These are phyloP conservation scores for Rhinolophus ferrumequinum DNA, from an alignment of 2,113 vertebrate species.

Conservation along the genomic window DNA sequence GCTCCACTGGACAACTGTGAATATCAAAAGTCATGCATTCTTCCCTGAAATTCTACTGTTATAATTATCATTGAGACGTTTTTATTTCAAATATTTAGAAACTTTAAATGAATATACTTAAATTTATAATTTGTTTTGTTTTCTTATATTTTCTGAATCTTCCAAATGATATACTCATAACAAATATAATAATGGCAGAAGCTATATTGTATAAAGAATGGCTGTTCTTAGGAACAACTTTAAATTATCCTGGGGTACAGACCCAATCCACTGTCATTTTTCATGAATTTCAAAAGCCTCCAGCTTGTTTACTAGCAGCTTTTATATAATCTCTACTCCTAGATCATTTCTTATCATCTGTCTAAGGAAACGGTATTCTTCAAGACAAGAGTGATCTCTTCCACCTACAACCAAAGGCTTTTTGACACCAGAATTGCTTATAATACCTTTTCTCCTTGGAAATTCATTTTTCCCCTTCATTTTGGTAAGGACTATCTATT, in stretches of 20 bases:
- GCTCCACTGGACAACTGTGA: background rate
- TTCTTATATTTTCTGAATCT: constrained; percentile 34
- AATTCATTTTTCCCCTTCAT: background rate
- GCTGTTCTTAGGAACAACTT: background rate
- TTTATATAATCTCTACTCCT: constrained; percentile 32
- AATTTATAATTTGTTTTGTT: background rate
- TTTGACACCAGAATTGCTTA: background rate
- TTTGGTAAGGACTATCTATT: background rate
- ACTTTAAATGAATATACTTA: background rate
- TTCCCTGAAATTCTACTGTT: background rate
- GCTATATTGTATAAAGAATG: background rate
- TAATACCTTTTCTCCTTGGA: background rate
- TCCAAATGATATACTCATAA: background rate
- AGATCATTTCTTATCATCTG: constrained; percentile 21
- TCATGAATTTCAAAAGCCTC: constrained; percentile 31
- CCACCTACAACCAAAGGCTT: background rate
- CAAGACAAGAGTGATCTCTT: constrained; percentile 22
- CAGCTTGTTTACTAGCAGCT: background rate
- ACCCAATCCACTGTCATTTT: background rate
- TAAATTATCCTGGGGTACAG: background rate
- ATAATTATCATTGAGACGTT: background rate
- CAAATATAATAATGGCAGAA: background rate
- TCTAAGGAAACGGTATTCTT: background rate
- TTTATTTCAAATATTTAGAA: background rate
- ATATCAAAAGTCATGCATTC: background rate